Base-by-base conservation (phyloP, 1,140 invertebrate species). In the Procambarus clarkii region DNA sequence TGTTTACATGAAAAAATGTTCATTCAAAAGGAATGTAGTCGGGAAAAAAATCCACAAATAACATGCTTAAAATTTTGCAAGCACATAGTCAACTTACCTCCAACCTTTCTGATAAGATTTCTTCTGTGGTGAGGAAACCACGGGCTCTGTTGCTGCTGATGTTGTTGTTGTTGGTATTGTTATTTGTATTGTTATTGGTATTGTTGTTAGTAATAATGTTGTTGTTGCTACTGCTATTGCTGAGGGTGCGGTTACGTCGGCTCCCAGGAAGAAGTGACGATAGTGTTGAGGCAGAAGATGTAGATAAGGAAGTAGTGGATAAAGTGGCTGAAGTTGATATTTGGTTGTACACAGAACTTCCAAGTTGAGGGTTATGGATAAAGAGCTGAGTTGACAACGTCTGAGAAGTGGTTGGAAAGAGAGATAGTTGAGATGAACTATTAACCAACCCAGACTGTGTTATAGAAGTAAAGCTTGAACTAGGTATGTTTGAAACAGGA, bases 341-440 rank as follows among this genome's bases (percentile, higher is more conserved):
- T 21, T 80, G 64, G 24, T 45, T 58, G 34, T 74, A 46, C 18
- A 34, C 58, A 69, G 94, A 94, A 45, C 44, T 50, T 69, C 69
- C 69, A 74, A 74, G 69, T 71, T 76, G 83, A 18, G 83, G 71
- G n/a, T 54, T 64, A 24, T 82, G 54, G 34, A 88, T 76, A 93
- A 86, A 74, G 83, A 94, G 93, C 79, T 94, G 92, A 78, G 94
- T 88, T 88, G 94, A 91, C 94, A 94, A 93, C 94, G 48, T 94
- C 92, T 71, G 94, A 94, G 48, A 95, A 95, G 64, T 93, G 81
- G 86, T 95, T 95, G 24, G 95, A 94, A 0, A 95, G 94, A 84
- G 95, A 94, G 78, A 95, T 91, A 46, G 80, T 77, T 81, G 85
- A 11, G 79, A 58, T 1, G 81, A 69, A 77, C 74, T 88, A 82